Conservation (phyloP, 2,797 vertebrate genomes). For the Coendou prehensilis region DNA sequence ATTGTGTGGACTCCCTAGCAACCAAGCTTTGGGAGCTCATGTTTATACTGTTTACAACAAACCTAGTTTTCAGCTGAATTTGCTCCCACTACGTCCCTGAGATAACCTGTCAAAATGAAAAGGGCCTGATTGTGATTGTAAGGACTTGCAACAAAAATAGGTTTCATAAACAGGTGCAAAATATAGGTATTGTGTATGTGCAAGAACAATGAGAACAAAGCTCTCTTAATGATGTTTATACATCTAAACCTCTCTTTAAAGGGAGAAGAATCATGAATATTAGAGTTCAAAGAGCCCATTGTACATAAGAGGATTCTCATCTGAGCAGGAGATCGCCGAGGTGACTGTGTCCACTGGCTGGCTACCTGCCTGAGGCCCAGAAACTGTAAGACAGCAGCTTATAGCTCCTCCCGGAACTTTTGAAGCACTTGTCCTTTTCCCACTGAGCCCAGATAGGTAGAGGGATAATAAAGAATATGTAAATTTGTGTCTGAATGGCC, state of each 20-base stretch:
- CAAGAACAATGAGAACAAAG: conserved; percentile 75
- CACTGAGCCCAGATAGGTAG: background rate
- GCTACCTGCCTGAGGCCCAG: background rate
- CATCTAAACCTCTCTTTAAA: conserved; percentile 55
- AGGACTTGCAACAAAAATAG: conserved; percentile 52
- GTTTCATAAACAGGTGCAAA: conserved; percentile 71
- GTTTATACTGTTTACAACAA: conserved; percentile 60
- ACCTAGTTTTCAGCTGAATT: conserved; percentile 60
- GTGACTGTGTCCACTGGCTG: background rate
- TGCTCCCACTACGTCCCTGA: background rate
- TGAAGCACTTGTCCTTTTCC: background rate
- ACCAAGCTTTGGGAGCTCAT: conserved; percentile 48
- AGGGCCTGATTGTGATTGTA: background rate
- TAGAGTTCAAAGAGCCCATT: conserved; percentile 56
- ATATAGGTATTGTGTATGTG: conserved; percentile 16
- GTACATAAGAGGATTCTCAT: background rate
- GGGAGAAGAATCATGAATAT: conserved; percentile 15
- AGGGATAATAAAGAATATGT: background rate
- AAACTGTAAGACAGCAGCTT: background rate
- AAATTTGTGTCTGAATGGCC: background rate
- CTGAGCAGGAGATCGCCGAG: background rate
- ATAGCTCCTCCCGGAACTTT: background rate
- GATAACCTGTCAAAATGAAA: conserved; percentile 56
- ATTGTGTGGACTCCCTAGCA: conserved; percentile 75
- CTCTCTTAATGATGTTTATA: conserved; percentile 57